A percentile compares a stretch with the other conserved stretches of the same genome.
These are phyloP conservation scores for Setipinna tenuifilis DNA, from an alignment of 2,797 vertebrate genomes.

Conservation along the genomic window DNA sequence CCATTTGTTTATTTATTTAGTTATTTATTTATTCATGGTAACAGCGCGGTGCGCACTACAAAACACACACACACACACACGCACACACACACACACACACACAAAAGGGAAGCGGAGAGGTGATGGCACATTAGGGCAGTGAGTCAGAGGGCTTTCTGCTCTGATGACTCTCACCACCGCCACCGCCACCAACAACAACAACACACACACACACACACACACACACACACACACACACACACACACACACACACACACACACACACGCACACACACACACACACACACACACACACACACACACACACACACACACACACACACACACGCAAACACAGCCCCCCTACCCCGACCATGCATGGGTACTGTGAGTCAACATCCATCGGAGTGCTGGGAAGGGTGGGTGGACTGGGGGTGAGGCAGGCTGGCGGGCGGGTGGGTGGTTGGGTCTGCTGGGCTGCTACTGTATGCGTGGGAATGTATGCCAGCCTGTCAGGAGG, in stretches of 20 bases:
- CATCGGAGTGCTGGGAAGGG: background rate
- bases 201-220: too few species aligned
- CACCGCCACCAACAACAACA: too few species aligned
- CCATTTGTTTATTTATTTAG: too few species aligned
- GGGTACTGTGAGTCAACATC: conserved; percentile 14
- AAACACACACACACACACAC: too few species aligned
- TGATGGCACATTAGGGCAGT: conserved; percentile 36
- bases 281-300: background rate
- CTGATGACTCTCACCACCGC: conserved; percentile 21
- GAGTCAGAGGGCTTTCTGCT: conserved; percentile 39
- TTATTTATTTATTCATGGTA: background rate
- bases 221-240: too few species aligned
- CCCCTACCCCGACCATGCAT: background rate
- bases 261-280: background rate
- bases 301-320: conserved; percentile 17
- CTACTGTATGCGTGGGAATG: conserved; percentile 2
- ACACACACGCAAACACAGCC: background rate
- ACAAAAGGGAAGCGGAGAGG: background rate
- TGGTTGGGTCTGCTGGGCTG: background rate
- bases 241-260: background rate
- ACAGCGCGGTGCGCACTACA: background rate
- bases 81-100: too few species aligned
- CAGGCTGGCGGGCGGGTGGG: background rate
- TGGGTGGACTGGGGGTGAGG: background rate
- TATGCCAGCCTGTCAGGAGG: background rate